phyloP scores from a whole-genome alignment of 2,888 invertebrate genomes.

The Tanytarsus gracilentus region DNA sequence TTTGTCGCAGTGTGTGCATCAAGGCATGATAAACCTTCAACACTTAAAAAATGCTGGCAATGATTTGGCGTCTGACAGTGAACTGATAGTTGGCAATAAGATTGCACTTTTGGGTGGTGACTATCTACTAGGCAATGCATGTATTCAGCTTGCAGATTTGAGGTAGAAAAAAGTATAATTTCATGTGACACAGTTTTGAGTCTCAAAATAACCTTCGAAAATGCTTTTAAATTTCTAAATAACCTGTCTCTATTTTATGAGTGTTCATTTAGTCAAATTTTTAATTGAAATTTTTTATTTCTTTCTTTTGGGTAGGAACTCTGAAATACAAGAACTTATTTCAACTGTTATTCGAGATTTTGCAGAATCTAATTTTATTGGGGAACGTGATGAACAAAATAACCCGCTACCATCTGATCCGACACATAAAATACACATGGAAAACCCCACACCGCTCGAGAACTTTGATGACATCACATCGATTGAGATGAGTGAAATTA shows the following conservation, averaged over 20 bases:
- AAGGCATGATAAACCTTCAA: conserved; percentile 75
- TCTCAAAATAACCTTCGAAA: neutral
- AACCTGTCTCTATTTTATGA: neutral
- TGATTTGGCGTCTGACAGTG: conserved; percentile 51
- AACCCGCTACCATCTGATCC: conserved; percentile 70
- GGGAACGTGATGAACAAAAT: conserved; percentile 75
- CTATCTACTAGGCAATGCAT: conserved; percentile 81
- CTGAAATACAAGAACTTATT: conserved; percentile 79
- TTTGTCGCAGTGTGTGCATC: conserved; percentile 85
- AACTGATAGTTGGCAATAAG: conserved; percentile 92
- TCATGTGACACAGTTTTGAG: neutral
- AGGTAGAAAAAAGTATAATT: conserved; percentile 28
- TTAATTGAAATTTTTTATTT: neutral
- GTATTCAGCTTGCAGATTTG: conserved; percentile 73
- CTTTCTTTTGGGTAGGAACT: conserved; percentile 46
- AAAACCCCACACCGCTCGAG: neutral
- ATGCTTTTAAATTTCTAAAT: too few species aligned
- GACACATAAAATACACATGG: neutral
- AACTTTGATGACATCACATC: conserved; percentile 44
- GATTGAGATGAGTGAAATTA: conserved; percentile 46
- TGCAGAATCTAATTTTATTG: conserved; percentile 83
- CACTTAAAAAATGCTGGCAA: conserved; percentile 46
- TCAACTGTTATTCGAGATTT: conserved; percentile 81
- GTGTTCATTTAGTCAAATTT: neutral
- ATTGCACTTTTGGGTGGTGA: conserved; percentile 88